phyloP scores from a whole-genome alignment of 2,797 vertebrate species.

The Phataginus tetradactyla region DNA sequence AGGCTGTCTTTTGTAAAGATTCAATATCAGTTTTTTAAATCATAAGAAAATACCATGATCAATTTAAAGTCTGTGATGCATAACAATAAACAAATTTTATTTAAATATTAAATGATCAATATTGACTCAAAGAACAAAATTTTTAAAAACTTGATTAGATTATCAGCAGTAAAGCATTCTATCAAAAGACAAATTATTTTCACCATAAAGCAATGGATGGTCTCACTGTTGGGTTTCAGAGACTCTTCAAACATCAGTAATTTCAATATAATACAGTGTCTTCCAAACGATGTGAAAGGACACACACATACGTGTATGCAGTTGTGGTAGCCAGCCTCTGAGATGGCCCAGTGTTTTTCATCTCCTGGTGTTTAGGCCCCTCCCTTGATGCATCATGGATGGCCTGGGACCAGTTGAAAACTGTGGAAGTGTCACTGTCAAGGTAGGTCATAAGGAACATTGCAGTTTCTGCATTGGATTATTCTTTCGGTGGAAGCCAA shows the following conservation, averaged over 20 bases:
- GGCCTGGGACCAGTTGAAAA: neutral
- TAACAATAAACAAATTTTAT: neutral
- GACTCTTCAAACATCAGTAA: neutral
- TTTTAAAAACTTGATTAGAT: neutral
- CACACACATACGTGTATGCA: no score
- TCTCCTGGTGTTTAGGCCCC: neutral
- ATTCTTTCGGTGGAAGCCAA: neutral
- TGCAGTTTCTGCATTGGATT: neutral
- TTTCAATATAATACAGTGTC: neutral
- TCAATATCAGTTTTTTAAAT: neutral
- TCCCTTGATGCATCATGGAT: neutral
- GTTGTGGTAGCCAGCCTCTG: neutral
- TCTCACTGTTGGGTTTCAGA: neutral
- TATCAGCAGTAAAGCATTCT: neutral
- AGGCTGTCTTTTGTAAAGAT: neutral
- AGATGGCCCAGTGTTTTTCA: neutral
- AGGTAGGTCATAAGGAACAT: neutral
- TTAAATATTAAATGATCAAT: neutral
- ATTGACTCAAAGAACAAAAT: neutral
- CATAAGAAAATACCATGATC: neutral
- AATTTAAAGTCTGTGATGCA: neutral
- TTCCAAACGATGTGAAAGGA: neutral
- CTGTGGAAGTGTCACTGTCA: neutral
- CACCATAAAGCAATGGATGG: neutral
- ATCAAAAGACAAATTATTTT: neutral